These are phyloP conservation scores for Lepidocyrtinus sp. DNA, from an alignment of 2,888 invertebrate genomes.

Conservation along the genomic window DNA sequence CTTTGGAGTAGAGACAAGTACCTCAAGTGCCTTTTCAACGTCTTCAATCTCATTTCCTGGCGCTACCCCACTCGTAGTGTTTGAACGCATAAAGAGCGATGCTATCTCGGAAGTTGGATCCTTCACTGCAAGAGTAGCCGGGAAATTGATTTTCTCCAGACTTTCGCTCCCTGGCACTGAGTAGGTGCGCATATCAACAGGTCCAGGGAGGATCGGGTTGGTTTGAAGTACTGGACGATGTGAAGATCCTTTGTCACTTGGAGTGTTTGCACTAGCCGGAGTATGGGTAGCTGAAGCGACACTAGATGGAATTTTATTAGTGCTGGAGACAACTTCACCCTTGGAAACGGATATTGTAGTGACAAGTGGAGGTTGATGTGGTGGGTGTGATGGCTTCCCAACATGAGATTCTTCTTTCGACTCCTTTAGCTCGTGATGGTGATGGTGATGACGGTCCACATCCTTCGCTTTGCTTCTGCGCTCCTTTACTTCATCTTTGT, in stretches of 20 bases:
- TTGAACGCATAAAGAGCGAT: conserved; percentile 52
- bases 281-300: neutral
- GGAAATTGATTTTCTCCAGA: conserved; percentile 45
- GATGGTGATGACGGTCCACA: neutral
- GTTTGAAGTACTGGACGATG: conserved; percentile 71
- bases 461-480: conserved; percentile 15
- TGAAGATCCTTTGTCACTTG: neutral
- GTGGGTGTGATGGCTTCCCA: neutral
- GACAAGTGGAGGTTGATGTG: neutral
- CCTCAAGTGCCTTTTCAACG: conserved; percentile 83
- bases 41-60: conserved; percentile 76
- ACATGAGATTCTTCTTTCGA: neutral
- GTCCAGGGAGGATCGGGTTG: conserved; percentile 80
- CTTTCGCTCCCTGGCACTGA: neutral
- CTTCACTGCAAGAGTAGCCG: conserved; percentile 38
- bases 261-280: neutral
- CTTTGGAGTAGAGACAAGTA: conserved; percentile 69
- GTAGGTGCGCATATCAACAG: conserved; percentile 92
- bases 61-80: conserved; percentile 31
- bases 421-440: neutral
- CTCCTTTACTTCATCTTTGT: neutral
- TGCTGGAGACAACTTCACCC: neutral
- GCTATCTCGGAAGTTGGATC: conserved; percentile 62
- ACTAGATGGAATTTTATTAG: neutral
- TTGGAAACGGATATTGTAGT: neutral